Conservation (phyloP, 1,140 invertebrate genomes). For the Lepidurus apus region DNA sequence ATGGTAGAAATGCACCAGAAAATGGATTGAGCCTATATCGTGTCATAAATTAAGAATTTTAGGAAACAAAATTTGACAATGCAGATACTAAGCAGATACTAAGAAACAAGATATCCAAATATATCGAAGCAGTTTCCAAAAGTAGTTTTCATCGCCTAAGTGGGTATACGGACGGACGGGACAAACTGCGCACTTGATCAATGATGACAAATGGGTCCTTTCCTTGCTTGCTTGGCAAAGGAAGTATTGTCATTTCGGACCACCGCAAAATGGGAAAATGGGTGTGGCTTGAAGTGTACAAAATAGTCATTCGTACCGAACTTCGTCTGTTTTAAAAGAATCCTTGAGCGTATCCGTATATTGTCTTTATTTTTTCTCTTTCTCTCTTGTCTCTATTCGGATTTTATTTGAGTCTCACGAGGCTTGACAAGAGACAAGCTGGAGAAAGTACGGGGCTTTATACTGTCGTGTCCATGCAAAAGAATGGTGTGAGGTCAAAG, state of each 20-base stretch:
- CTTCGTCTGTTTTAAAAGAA: neutral
- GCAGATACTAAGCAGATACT: no score
- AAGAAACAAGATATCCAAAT: no score
- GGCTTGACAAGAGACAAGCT: slow-evolving; percentile 2
- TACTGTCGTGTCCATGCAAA: slow-evolving; percentile 9
- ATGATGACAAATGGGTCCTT: neutral
- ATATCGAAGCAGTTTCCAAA: no score
- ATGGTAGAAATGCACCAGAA: no score
- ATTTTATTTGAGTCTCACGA: neutral
- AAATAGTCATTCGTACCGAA: neutral
- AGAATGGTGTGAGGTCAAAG: slow-evolving; percentile 1
- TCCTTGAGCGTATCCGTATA: neutral
- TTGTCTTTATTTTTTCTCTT: neutral
- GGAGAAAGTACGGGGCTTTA: neutral
- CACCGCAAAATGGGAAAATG: neutral
- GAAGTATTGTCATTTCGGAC: neutral
- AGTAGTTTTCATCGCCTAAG: no score
- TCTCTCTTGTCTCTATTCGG: neutral
- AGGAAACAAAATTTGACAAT: no score
- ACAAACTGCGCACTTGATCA: neutral
- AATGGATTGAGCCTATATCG: no score
- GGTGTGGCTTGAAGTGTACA: neutral
- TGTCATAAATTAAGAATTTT: no score
- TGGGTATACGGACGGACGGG: no score
- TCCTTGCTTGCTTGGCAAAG: neutral